These are phyloP conservation scores for Tholera decimalis DNA, from an alignment of 2,888 invertebrate genomes.

Conservation along the genomic window DNA sequence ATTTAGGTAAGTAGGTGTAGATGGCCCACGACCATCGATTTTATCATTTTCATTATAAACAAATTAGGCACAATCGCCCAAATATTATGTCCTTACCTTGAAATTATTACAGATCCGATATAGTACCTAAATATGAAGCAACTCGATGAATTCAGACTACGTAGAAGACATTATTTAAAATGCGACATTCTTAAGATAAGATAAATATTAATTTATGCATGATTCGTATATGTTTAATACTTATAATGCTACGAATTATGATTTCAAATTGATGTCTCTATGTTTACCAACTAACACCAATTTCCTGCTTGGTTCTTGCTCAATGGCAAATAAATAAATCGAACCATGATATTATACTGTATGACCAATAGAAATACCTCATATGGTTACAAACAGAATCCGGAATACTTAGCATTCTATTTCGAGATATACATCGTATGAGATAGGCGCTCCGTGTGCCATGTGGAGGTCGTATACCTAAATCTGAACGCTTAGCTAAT, in stretches of 20 bases:
- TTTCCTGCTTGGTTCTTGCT: slow-evolving; percentile 52
- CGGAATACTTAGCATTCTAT: slow-evolving; percentile 68
- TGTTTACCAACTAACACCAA: slow-evolving; percentile 41
- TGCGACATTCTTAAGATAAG: slow-evolving; percentile 53
- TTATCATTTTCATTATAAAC: slow-evolving; percentile 42
- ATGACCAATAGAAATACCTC: slow-evolving; percentile 69
- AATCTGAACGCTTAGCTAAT: slow-evolving; percentile 50
- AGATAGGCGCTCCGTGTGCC: slow-evolving; percentile 55
- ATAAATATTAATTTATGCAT: slow-evolving; percentile 56
- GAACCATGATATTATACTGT: slow-evolving; percentile 56
- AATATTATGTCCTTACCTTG: slow-evolving; percentile 49
- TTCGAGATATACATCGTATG: slow-evolving; percentile 60
- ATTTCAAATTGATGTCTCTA: slow-evolving; percentile 35
- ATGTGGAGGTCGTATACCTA: slow-evolving; percentile 62
- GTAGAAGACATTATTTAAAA: slow-evolving; percentile 51
- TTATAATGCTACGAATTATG: slow-evolving; percentile 31
- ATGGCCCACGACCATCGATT: slow-evolving; percentile 35
- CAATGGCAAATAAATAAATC: slow-evolving; percentile 57
- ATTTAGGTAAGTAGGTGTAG: slow-evolving; percentile 33
- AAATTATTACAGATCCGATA: slow-evolving; percentile 50
- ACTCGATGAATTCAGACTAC: slow-evolving; percentile 47
- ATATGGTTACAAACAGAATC: slow-evolving; percentile 65
- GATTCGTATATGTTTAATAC: slow-evolving; percentile 23
- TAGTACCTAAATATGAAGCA: slow-evolving; percentile 38
- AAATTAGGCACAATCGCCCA: slow-evolving; percentile 34